A percentile compares a stretch with the other conserved stretches of the same genome.
Conservation (phyloP, 1,140 invertebrate genomes). For the Dryas iulia region DNA sequence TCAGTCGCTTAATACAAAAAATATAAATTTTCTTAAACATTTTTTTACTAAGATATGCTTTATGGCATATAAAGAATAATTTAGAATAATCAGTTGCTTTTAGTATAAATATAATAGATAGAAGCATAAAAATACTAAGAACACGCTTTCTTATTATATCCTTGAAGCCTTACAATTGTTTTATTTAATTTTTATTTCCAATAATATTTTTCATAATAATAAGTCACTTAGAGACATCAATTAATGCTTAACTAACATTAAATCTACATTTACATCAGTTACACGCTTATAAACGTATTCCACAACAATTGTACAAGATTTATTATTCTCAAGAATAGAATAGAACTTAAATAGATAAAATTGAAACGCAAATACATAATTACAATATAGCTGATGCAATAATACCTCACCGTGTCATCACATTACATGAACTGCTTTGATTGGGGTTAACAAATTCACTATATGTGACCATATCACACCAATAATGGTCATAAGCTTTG, state of each 20-base stretch:
- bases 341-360: not conserved
- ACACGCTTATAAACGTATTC: not conserved
- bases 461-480: conserved; percentile 10
- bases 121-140: too few relatives aligned
- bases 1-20: too few relatives aligned
- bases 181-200: too few relatives aligned
- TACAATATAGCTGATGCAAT: conserved; percentile 53
- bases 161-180: too few relatives aligned
- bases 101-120: too few relatives aligned
- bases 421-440: conserved; percentile 26
- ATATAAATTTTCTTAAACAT: too few relatives aligned
- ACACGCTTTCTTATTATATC: too few relatives aligned
- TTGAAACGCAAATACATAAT: conserved; percentile 26
- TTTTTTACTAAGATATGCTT: too few relatives aligned
- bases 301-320: not conserved
- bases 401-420: conserved; percentile 55
- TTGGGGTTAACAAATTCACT: conserved; percentile 32
- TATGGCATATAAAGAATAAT: too few relatives aligned
- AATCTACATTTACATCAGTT: not conserved
- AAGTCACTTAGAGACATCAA: not conserved
- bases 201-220: too few relatives aligned
- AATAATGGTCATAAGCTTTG: not conserved
- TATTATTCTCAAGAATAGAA: not conserved
- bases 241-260: not conserved
- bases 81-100: too few relatives aligned